Evolutionary conservation across 2,113 vertebrate species (phyloP).

Genomic region (Anas platyrhynchos): DNA sequence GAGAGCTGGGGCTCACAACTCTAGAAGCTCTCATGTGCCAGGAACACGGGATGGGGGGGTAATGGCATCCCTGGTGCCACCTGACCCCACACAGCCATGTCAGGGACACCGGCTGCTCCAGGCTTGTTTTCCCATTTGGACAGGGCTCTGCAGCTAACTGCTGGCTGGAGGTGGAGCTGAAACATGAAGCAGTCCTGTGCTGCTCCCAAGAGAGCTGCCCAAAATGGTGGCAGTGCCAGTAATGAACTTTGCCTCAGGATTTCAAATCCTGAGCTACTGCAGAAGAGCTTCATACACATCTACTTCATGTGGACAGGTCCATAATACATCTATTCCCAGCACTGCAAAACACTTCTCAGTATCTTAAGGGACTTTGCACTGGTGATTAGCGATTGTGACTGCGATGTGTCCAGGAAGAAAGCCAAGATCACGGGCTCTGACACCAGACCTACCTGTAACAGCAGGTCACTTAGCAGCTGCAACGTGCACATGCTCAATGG

Average conservation of each 20-base stretch:
- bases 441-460: background rate
- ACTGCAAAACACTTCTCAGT: background rate
- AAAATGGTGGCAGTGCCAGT: background rate
- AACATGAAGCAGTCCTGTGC: background rate
- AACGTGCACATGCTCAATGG: too few relatives aligned
- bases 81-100: background rate
- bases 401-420: rapidly evolving
- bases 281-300: background rate
- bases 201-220: background rate
- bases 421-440: background rate
- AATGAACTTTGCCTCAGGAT: background rate
- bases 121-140: background rate
- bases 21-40: background rate
- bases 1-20: background rate
- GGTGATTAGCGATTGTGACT: background rate
- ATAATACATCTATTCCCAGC: background rate
- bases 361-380: background rate
- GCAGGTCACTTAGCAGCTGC: background rate
- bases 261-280: background rate
- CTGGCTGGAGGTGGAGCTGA: background rate
- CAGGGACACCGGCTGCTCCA: background rate
- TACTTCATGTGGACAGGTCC: rapidly evolving
- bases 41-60: background rate
- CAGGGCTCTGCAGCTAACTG: background rate
- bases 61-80: background rate